These are phyloP conservation scores for Neodiprion pinetum DNA, from an alignment of 1,140 invertebrate genomes.

Conservation along the genomic window DNA sequence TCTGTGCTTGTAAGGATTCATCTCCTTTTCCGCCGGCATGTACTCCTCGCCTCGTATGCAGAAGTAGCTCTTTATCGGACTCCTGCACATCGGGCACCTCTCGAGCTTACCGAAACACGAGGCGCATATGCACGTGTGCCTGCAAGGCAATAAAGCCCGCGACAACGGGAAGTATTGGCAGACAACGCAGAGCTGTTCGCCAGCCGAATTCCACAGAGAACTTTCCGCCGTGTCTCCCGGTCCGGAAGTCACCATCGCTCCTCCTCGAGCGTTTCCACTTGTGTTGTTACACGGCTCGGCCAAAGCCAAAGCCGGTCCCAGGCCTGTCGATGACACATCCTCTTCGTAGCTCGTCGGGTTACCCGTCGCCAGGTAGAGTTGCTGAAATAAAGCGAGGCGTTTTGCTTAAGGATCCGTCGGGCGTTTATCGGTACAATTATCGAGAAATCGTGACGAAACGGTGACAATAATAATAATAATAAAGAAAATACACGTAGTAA, in stretches of 20 bases:
- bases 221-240: constrained; percentile 52
- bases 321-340: constrained; percentile 49
- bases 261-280: constrained; percentile 38
- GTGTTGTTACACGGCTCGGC: constrained; percentile 58
- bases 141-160: constrained; percentile 80
- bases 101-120: constrained; percentile 75
- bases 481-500: too few species aligned
- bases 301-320: constrained; percentile 55
- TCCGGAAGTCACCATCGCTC: constrained; percentile 51
- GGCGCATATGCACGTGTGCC: constrained; percentile 84
- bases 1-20: constrained; percentile 55
- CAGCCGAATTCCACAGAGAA: constrained; percentile 63
- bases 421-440: too few species aligned
- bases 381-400: constrained; percentile 61
- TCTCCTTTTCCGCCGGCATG: constrained; percentile 66
- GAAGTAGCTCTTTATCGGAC: constrained; percentile 81
- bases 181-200: constrained; percentile 78
- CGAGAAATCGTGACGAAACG: too few species aligned
- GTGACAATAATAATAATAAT: too few species aligned
- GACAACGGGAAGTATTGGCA: constrained; percentile 79
- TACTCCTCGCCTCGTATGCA: constrained; percentile 79
- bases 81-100: constrained; percentile 83
- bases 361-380: constrained; percentile 76
- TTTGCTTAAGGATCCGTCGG: background rate
- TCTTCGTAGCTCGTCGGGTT: constrained; percentile 69